These are phyloP conservation scores for Drosophila atroscutellata DNA, from an alignment of 2,888 invertebrate genomes.

Conservation along the genomic window DNA sequence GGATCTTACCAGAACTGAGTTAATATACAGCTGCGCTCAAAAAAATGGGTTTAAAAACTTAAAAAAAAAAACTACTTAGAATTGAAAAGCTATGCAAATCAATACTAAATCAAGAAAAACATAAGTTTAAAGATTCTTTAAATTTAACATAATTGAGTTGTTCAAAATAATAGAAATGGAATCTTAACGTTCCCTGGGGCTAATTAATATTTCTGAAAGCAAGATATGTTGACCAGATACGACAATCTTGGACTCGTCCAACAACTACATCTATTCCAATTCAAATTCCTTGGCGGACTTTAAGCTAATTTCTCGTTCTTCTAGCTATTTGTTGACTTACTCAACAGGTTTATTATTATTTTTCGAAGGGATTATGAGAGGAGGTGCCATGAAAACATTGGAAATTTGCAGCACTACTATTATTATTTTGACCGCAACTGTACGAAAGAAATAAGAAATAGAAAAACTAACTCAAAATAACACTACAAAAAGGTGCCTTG, in stretches of 20 bases:
- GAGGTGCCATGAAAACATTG: not conserved
- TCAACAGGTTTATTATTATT: not conserved
- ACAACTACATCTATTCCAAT: not conserved
- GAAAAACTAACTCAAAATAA: not conserved
- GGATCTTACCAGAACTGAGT: constrained; percentile 43
- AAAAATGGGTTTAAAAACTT: not conserved
- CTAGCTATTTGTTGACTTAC: not conserved
- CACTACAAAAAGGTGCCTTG: constrained; percentile 41
- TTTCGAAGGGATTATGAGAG: not conserved
- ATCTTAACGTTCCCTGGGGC: too few species aligned
- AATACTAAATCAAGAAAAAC: not conserved
- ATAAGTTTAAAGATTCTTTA: not conserved
- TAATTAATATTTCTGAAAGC: not conserved
- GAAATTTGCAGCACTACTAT: not conserved
- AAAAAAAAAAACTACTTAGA: not conserved
- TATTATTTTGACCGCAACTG: constrained; percentile 1
- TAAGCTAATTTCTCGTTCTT: not conserved
- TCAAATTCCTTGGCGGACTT: not conserved
- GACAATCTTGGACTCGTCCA: not conserved
- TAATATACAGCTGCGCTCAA: constrained; percentile 4
- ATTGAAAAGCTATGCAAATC: not conserved
- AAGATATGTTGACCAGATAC: not conserved
- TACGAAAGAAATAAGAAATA: not conserved
- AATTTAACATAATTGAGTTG: not conserved
- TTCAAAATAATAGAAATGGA: not conserved